These are phyloP conservation scores for Syngnathoides biaculeatus DNA, from an alignment of 2,113 vertebrate species.

Conservation along the genomic window DNA sequence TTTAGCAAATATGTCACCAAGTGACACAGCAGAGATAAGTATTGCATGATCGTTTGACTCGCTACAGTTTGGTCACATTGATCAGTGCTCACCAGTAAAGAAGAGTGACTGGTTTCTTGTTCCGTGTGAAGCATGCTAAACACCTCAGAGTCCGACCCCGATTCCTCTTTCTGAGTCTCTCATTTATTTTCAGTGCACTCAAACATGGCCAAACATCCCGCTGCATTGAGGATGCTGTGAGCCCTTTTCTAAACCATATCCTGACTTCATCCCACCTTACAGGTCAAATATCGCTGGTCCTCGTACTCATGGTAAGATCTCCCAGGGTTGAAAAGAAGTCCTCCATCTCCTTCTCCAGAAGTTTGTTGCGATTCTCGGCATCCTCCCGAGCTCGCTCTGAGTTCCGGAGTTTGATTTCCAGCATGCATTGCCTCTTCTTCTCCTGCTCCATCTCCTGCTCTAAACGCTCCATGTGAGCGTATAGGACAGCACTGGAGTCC, in stretches of 20 bases:
- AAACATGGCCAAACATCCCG: constrained; percentile 19
- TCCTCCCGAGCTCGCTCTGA: constrained; percentile 87
- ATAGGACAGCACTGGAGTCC: constrained; percentile 79
- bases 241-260: constrained; percentile 15
- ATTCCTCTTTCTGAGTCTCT: neutral
- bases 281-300: constrained; percentile 62
- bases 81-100: constrained; percentile 30
- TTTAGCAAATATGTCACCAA: neutral
- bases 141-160: neutral
- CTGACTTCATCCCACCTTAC: neutral
- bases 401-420: constrained; percentile 92
- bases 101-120: neutral
- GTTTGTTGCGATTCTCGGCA: constrained; percentile 85
- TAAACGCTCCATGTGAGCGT: constrained; percentile 75
- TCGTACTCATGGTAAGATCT: constrained; percentile 76
- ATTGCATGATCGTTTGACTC: constrained; percentile 1
- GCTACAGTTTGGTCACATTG: constrained; percentile 1
- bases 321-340: constrained; percentile 91
- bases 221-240: neutral
- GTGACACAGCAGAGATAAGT: constrained; percentile 17
- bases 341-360: constrained; percentile 94
- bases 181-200: constrained; percentile 25
- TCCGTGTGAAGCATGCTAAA: constrained; percentile 37
- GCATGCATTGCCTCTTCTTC: constrained; percentile 80
- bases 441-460: constrained; percentile 91